phyloP scores from a whole-genome alignment of 1,140 invertebrate species.

The Diorhabda elongata region DNA sequence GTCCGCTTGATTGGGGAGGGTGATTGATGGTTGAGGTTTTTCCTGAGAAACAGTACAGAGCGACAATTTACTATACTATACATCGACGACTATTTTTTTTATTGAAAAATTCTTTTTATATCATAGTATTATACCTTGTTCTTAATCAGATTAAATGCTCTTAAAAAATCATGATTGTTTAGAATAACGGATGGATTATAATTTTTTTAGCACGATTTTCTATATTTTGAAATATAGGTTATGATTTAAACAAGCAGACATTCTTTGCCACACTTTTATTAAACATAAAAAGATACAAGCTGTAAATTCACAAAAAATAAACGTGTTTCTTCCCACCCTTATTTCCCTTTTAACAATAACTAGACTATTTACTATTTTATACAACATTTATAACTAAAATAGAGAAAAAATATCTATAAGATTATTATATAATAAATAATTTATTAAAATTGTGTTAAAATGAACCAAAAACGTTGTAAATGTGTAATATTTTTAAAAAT shows the following conservation, averaged over 20 bases:
- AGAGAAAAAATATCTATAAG: too few species aligned
- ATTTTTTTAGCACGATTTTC: too few species aligned
- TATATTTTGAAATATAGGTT: too few species aligned
- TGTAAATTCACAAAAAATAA: constrained; percentile 22
- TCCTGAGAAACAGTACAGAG: constrained; percentile 34
- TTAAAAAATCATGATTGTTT: too few species aligned
- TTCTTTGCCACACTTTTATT: constrained; percentile 11
- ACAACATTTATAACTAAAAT: constrained; percentile 8
- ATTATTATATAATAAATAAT: too few species aligned
- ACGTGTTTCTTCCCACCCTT: constrained; percentile 5
- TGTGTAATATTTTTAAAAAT: too few species aligned
- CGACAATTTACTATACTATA: constrained; percentile 40
- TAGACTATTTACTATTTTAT: constrained; percentile 10
- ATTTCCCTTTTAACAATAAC: constrained; percentile 10
- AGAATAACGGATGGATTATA: too few species aligned
- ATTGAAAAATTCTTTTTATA: too few species aligned
- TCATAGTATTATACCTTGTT: too few species aligned
- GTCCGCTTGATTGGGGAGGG: constrained; percentile 41
- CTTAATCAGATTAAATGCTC: too few species aligned
- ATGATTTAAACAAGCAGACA: not conserved
- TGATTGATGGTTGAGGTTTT: constrained; percentile 39
- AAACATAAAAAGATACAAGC: constrained; percentile 22
- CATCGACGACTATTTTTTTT: not conserved
- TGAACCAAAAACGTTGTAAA: too few species aligned
- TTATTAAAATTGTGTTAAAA: too few species aligned